phyloP scores from a whole-genome alignment of 2,888 invertebrate species.

The Oconnorella tubifera region DNA sequence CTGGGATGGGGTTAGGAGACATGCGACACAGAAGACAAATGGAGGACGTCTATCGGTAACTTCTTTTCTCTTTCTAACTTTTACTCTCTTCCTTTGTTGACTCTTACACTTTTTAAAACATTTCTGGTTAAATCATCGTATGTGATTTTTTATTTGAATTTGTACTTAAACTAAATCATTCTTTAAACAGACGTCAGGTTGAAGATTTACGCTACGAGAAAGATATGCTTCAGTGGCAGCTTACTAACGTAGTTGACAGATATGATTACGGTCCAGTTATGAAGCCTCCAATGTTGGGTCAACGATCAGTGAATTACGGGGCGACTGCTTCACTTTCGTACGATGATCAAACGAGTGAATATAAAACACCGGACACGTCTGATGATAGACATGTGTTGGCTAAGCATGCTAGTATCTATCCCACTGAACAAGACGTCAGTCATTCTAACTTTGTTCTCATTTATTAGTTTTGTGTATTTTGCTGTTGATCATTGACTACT shows the following conservation, averaged over 20 bases:
- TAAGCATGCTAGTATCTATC: slow-evolving; percentile 89
- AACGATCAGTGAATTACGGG: neutral
- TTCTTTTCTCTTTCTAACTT: no score
- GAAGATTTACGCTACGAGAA: slow-evolving; percentile 21
- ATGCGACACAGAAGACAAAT: no score
- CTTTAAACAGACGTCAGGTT: slow-evolving; percentile 15
- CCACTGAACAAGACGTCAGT: slow-evolving; percentile 73
- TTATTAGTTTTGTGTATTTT: neutral
- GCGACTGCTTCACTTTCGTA: neutral
- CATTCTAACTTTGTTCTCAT: neutral
- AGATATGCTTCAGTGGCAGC: slow-evolving; percentile 22
- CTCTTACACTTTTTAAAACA: neutral
- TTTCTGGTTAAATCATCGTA: neutral
- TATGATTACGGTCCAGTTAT: neutral
- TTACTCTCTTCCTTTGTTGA: neutral
- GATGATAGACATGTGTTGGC: slow-evolving; percentile 94
- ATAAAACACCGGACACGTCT: slow-evolving; percentile 76
- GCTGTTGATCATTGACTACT: neutral
- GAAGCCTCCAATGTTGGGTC: neutral
- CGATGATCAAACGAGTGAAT: neutral
- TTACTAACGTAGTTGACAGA: slow-evolving; percentile 3
- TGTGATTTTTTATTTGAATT: neutral
- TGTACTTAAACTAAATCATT: no score
- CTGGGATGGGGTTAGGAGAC: no score
- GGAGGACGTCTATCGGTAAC: no score